Evolutionary conservation across 2,113 vertebrate genomes (phyloP).

Genomic region (Anseranas semipalmata): DNA sequence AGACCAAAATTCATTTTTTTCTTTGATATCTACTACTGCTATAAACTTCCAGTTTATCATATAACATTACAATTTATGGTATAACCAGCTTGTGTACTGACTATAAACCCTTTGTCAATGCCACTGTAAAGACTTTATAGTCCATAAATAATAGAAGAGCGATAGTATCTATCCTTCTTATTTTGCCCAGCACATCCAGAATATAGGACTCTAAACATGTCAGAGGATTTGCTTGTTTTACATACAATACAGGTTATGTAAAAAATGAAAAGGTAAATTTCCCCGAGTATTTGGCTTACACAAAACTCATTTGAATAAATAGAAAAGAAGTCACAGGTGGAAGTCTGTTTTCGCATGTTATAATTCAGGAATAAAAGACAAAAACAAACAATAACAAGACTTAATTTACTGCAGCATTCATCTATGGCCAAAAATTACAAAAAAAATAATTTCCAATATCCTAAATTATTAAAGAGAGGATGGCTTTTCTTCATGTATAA

Average conservation of each 20-base stretch:
- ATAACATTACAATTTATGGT: conserved; percentile 86
- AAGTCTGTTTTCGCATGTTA: background rate
- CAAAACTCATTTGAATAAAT: conserved; percentile 16
- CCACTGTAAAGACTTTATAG: conserved; percentile 83
- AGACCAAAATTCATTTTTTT: conserved; percentile 75
- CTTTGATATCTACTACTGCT: conserved; percentile 81
- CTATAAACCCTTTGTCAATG: conserved; percentile 85
- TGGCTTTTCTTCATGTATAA: background rate
- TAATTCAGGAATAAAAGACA: conserved; percentile 1
- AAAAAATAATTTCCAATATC: conserved; percentile 1
- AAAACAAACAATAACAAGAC: background rate
- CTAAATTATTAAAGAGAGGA: conserved; percentile 7
- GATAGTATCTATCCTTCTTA: conserved; percentile 76
- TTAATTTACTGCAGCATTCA: conserved; percentile 27
- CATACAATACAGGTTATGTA: conserved; percentile 57
- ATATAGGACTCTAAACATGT: conserved; percentile 74
- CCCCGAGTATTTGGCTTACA: background rate
- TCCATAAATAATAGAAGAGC: conserved; percentile 81
- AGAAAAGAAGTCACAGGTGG: conserved; percentile 38
- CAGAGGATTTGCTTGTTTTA: conserved; percentile 77
- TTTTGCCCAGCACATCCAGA: conserved; percentile 72
- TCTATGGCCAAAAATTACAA: background rate
- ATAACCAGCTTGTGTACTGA: conserved; percentile 84
- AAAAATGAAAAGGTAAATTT: conserved; percentile 26
- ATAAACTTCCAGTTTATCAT: conserved; percentile 85